Conservation (phyloP, 53 echinoderm and acorn worm species). For the Crossaster papposus region DNA sequence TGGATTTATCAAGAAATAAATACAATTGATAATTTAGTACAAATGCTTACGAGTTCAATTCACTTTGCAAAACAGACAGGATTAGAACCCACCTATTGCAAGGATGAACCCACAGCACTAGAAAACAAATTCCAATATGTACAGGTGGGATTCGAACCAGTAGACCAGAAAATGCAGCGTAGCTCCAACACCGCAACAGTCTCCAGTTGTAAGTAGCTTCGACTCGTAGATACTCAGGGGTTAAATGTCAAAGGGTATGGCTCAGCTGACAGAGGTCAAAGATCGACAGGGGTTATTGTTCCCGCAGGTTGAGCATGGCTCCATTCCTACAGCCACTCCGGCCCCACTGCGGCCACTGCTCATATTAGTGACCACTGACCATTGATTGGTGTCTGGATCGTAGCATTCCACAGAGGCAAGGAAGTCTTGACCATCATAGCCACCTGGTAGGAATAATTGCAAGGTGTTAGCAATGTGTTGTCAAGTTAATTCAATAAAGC, state of each 20-base stretch:
- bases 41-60: neutral
- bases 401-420: conserved; percentile 88
- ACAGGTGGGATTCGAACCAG: conserved; percentile 2
- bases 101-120: neutral
- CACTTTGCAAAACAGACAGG: neutral
- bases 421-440: conserved; percentile 97
- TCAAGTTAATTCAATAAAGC: too few species aligned
- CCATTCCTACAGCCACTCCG: conserved; percentile 92
- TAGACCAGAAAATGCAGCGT: neutral
- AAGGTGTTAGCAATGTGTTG: neutral
- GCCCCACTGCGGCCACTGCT: conserved; percentile 93
- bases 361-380: conserved; percentile 87
- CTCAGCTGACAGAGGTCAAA: conserved; percentile 20
- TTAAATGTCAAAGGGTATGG: neutral
- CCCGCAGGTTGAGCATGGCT: conserved; percentile 79
- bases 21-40: too few species aligned
- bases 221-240: neutral
- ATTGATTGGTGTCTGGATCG: conserved; percentile 77
- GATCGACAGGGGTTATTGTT: conserved; percentile 57
- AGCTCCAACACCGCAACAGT: neutral
- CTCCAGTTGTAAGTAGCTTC: neutral
- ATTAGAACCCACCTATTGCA: neutral
- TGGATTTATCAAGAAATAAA: too few species aligned
- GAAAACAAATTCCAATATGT: neutral
- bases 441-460: conserved; percentile 63